Percentiles rank a stretch among this genome's conserved stretches.
These are phyloP conservation scores for Capitella teleta DNA, from an alignment of 1,140 invertebrate species.

Conservation along the genomic window DNA sequence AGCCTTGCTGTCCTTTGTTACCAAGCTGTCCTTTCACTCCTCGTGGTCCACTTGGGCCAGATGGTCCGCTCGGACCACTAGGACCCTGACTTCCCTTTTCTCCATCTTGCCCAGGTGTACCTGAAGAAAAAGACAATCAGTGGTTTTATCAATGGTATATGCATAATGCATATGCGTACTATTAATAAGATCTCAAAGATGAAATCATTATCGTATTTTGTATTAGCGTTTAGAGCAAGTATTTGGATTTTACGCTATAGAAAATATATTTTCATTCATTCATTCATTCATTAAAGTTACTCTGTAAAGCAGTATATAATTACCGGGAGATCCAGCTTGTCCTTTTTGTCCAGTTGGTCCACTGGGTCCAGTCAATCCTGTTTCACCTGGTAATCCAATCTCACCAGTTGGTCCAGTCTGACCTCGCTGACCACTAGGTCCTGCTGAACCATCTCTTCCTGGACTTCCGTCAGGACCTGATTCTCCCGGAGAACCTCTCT, in stretches of 20 bases:
- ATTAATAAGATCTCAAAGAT: no score
- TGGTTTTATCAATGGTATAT: no score
- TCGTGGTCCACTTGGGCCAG: conserved; percentile 3
- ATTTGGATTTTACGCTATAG: no score
- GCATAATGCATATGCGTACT: no score
- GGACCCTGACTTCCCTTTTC: background rate
- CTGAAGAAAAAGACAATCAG: no score
- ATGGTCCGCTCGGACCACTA: conserved; percentile 4
- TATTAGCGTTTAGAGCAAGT: background rate
- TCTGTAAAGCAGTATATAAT: background rate
- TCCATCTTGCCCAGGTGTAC: conserved; percentile 4
- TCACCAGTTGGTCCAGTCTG: no score
- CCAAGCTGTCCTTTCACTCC: background rate
- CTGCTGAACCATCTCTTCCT: conserved; percentile 1
- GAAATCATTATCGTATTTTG: background rate
- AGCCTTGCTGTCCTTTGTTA: background rate
- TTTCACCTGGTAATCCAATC: no score
- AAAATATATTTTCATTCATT: no score
- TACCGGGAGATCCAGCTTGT: background rate
- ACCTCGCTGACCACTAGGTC: background rate
- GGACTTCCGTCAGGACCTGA: conserved; percentile 1
- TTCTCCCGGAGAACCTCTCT: conserved; percentile 1
- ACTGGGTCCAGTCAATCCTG: no score
- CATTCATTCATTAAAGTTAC: background rate
- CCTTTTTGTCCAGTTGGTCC: background rate